Evolutionary conservation across 1,140 invertebrate genomes (phyloP).

Genomic region (Drosophila sp.): DNA sequence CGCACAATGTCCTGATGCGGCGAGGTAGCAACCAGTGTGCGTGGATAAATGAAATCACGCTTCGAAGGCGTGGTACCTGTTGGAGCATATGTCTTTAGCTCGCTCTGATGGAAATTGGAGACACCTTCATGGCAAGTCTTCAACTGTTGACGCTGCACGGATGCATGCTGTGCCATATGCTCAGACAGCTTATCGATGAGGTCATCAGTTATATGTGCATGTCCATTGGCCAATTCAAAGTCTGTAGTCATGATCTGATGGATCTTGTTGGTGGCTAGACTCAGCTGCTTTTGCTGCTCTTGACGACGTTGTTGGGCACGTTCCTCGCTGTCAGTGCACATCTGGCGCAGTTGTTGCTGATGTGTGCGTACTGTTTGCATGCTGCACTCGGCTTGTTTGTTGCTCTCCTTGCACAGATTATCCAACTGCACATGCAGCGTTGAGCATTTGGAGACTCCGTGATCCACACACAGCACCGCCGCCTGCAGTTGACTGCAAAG

Average conservation of each 20-base stretch:
- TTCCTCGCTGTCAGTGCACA: slow-evolving; percentile 30
- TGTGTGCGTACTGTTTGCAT: slow-evolving; percentile 31
- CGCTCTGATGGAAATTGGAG: slow-evolving; percentile 82
- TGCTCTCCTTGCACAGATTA: slow-evolving; percentile 49
- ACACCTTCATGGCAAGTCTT: slow-evolving; percentile 58
- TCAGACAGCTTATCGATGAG: slow-evolving; percentile 42
- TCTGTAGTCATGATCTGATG: slow-evolving; percentile 44
- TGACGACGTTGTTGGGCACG: slow-evolving; percentile 28
- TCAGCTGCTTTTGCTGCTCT: slow-evolving; percentile 34
- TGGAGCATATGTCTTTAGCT: slow-evolving; percentile 85
- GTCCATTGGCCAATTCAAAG: slow-evolving; percentile 33
- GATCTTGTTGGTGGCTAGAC: slow-evolving; percentile 12
- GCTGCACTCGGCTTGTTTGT: slow-evolving; percentile 47
- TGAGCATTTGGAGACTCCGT: slow-evolving; percentile 58
- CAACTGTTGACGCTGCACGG: slow-evolving; percentile 58
- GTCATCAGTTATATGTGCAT: slow-evolving; percentile 29
- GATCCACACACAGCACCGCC: slow-evolving; percentile 52
- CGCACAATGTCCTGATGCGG: slow-evolving; percentile 89
- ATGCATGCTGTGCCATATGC: slow-evolving; percentile 52
- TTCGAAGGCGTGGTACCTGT: slow-evolving; percentile 87
- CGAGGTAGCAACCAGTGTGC: slow-evolving; percentile 87
- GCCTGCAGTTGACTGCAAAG: slow-evolving; percentile 50
- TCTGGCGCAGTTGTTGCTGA: slow-evolving; percentile 20
- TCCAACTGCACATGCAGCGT: slow-evolving; percentile 62
- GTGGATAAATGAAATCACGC: slow-evolving; percentile 87